phyloP scores from a whole-genome alignment of 2,797 vertebrate genomes.

The Halcyon leucocephala region DNA sequence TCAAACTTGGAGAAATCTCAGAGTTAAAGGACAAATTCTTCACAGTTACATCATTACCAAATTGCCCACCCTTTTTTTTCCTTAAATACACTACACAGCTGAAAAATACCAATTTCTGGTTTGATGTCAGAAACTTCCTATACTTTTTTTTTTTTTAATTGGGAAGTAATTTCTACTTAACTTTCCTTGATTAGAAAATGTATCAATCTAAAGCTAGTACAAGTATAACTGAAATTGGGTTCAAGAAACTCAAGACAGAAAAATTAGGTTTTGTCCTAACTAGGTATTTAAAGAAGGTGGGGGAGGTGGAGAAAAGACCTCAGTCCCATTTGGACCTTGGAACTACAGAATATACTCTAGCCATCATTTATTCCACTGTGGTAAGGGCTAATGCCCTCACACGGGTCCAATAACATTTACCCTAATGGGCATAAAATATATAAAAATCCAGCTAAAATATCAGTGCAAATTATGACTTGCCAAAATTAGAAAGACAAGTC shows the following conservation, averaged over 20 bases:
- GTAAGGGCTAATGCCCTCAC: background rate
- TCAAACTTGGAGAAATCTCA: background rate
- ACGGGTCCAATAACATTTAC: background rate
- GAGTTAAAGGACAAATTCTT: background rate
- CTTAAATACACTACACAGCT: background rate
- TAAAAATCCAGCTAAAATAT: background rate
- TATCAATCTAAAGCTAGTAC: background rate
- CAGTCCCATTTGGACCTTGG: background rate
- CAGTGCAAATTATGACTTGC: background rate
- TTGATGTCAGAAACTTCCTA: background rate
- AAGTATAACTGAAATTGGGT: background rate
- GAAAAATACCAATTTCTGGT: background rate
- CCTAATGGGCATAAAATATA: background rate
- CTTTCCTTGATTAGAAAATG: background rate
- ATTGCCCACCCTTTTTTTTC: background rate
- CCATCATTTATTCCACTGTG: background rate
- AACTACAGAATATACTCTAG: background rate
- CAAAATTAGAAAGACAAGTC: background rate
- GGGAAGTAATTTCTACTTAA: background rate
- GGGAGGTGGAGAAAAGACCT: background rate
- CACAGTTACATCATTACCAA: background rate
- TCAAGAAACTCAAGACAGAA: background rate
- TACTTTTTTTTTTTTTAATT: background rate
- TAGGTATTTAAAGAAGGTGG: background rate
- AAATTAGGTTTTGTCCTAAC: background rate